A percentile compares a stretch with the other conserved stretches of the same genome.
These are phyloP conservation scores for Chrysochloris asiatica DNA, from an alignment of 2,113 vertebrate genomes.

Conservation along the genomic window DNA sequence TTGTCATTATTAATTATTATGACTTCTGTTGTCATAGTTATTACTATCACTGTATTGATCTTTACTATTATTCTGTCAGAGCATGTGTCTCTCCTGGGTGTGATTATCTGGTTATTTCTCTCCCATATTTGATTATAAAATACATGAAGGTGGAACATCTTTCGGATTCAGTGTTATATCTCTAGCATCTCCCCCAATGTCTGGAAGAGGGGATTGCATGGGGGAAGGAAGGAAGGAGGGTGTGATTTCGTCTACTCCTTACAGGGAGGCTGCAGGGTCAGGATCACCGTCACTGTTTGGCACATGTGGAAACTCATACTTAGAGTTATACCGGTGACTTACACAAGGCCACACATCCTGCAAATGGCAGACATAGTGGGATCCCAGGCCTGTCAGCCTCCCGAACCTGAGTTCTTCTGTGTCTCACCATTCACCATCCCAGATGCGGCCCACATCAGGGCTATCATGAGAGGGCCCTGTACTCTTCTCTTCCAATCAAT, in stretches of 20 bases:
- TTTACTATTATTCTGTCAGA: not conserved
- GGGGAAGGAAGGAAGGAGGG: not conserved
- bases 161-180: not conserved
- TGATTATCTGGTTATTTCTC: not conserved
- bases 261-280: not conserved
- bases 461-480: not conserved
- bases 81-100: not conserved
- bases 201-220: not conserved
- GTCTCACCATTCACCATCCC: fast-evolving
- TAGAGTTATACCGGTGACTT: not conserved
- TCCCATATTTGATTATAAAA: not conserved
- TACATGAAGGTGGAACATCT: not conserved
- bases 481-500: constrained; percentile 15
- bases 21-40: fast-evolving
- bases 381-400: not conserved
- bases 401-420: not conserved
- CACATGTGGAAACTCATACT: not conserved
- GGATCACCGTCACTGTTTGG: not conserved
- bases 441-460: not conserved
- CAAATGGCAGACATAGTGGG: not conserved
- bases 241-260: not conserved
- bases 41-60: not conserved
- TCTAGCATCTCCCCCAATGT: not conserved
- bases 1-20: fast-evolving
- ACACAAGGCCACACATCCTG: not conserved